Conservation (phyloP, 2,797 vertebrate genomes). For the Carduelis carduelis region DNA sequence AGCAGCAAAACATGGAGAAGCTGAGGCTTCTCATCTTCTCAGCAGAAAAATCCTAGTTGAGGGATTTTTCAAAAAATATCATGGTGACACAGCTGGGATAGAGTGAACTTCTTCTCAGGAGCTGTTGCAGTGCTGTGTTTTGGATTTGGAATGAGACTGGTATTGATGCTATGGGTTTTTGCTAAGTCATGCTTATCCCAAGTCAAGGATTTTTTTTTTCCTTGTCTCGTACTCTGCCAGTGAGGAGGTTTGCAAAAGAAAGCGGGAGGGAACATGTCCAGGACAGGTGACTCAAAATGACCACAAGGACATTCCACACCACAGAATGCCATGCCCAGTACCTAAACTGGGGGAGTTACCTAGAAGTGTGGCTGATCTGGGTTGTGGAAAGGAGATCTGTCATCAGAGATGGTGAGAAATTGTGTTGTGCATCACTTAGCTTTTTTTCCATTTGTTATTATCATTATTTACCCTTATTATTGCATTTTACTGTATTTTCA, state of each 20-base stretch:
- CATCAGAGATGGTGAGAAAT: neutral
- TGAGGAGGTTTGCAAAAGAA: neutral
- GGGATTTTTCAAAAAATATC: no score
- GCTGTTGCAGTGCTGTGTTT: neutral
- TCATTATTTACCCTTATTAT: neutral
- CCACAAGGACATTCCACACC: neutral
- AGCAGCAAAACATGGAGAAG: no score
- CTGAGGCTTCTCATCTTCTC: no score
- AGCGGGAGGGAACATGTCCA: neutral
- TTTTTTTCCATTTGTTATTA: neutral
- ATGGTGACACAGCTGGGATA: neutral
- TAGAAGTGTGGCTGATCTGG: neutral
- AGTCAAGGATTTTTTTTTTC: neutral
- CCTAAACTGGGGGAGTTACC: neutral
- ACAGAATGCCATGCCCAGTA: neutral
- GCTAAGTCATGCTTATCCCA: rapidly evolving
- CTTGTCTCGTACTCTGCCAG: neutral
- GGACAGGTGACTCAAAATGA: neutral
- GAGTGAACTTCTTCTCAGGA: neutral
- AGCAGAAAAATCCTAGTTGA: no score
- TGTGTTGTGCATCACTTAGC: neutral
- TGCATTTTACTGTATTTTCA: neutral
- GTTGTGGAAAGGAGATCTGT: neutral
- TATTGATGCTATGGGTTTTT: neutral
- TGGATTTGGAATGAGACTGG: neutral